Percentiles rank a stretch among this genome's conserved stretches.
These are phyloP conservation scores for Meriones unguiculatus DNA, from an alignment of 2,113 vertebrate species.

Conservation along the genomic window DNA sequence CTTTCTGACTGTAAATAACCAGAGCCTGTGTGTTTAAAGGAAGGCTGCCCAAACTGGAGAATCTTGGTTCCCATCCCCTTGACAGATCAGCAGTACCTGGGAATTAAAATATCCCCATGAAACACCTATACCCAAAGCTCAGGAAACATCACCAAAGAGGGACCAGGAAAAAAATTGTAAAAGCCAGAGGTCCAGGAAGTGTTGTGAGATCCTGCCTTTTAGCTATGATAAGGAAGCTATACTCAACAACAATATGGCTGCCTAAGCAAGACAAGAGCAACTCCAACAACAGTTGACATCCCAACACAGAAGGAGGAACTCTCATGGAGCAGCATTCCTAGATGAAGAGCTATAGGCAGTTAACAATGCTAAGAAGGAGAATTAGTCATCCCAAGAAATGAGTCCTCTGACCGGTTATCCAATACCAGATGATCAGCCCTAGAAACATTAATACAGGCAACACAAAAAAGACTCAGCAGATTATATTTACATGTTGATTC, in stretches of 20 bases:
- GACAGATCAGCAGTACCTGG: not conserved
- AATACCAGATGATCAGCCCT: not conserved
- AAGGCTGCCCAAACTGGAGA: not conserved
- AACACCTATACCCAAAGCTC: not conserved
- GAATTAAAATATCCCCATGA: not conserved
- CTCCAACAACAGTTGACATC: not conserved
- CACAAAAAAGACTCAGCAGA: no score
- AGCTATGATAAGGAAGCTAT: not conserved
- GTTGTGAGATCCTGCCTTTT: not conserved
- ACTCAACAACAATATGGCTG: not conserved
- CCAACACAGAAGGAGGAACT: not conserved
- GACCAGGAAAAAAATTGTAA: not conserved
- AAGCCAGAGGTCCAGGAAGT: not conserved
- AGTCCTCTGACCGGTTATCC: not conserved
- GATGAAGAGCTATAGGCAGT: not conserved
- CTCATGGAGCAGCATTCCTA: not conserved
- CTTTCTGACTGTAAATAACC: not conserved
- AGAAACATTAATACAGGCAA: not conserved
- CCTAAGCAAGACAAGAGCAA: not conserved
- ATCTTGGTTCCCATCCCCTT: not conserved
- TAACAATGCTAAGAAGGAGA: not conserved
- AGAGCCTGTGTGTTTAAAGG: not conserved
- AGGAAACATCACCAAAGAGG: not conserved
- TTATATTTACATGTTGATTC: not conserved
- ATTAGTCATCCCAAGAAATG: not conserved